A percentile compares a stretch with the other conserved stretches of the same genome.
Conservation (phyloP, 2,797 vertebrate species). For the Helicolenus hilgendorfi region DNA sequence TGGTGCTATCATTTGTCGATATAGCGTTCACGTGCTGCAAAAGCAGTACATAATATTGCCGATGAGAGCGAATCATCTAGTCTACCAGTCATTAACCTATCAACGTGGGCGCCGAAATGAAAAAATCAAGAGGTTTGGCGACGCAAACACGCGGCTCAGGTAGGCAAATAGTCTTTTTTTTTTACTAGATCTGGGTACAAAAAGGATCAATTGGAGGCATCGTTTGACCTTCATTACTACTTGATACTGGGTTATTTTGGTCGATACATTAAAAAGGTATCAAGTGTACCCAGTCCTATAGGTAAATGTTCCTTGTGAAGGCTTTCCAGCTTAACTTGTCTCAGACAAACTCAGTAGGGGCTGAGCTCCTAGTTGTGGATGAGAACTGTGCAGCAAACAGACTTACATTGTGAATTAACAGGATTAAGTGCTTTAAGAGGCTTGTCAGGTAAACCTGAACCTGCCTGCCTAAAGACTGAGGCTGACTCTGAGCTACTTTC, state of each 20-base stretch:
- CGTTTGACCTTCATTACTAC: neutral
- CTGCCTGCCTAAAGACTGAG: constrained; percentile 79
- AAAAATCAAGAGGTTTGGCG: neutral
- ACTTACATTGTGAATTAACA: constrained; percentile 88
- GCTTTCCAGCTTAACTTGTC: constrained; percentile 77
- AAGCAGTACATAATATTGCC: no score
- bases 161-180: neutral
- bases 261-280: neutral
- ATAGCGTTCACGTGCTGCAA: no score
- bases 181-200: neutral
- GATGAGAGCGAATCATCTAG: no score
- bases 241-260: neutral
- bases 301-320: constrained; percentile 57
- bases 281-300: neutral
- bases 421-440: constrained; percentile 87
- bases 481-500: constrained; percentile 80
- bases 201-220: neutral
- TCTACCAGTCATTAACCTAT: neutral
- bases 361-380: constrained; percentile 78
- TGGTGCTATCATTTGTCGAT: no score
- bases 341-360: constrained; percentile 73
- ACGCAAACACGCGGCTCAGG: rapidly evolving
- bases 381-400: constrained; percentile 79
- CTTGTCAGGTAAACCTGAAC: constrained; percentile 88
- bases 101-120: neutral